phyloP scores from a whole-genome alignment of 2,113 vertebrate genomes.

The Nematolebias whitei region DNA sequence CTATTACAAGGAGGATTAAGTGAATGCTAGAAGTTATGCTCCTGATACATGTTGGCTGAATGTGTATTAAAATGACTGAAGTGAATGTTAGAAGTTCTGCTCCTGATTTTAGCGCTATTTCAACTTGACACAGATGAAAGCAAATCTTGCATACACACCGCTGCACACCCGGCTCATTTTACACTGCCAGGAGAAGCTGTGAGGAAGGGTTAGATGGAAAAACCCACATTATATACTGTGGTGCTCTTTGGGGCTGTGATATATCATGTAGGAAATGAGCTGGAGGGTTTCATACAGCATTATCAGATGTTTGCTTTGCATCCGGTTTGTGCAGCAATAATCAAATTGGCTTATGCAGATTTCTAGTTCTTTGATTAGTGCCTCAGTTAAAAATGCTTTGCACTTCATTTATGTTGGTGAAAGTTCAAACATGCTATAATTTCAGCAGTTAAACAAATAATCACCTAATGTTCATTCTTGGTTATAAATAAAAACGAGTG shows the following conservation, averaged over 20 bases:
- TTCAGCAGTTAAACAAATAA: too few relatives aligned
- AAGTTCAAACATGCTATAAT: background rate
- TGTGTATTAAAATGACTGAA: background rate
- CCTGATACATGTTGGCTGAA: background rate
- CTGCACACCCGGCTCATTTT: conserved; percentile 39
- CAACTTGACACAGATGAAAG: conserved; percentile 34
- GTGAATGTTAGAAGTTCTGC: background rate
- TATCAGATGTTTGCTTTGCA: background rate
- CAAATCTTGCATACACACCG: conserved; percentile 19
- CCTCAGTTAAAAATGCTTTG: background rate
- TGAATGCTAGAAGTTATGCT: too few relatives aligned
- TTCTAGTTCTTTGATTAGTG: background rate
- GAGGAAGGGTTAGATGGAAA: background rate
- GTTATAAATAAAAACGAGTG: too few relatives aligned
- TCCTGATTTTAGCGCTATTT: conserved; percentile 34
- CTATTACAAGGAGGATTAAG: too few relatives aligned
- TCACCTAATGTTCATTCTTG: too few relatives aligned
- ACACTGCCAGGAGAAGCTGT: conserved; percentile 32
- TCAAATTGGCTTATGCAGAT: background rate
- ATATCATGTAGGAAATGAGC: conserved; percentile 28
- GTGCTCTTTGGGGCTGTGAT: too few relatives aligned
- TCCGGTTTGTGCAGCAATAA: background rate
- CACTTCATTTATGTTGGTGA: background rate
- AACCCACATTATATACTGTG: background rate
- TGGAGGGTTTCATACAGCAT: background rate